Percentiles rank a stretch among this genome's conserved stretches.
Evolutionary conservation across 2,113 vertebrate genomes (phyloP).

Genomic region (Sceloporus tristichus): DNA sequence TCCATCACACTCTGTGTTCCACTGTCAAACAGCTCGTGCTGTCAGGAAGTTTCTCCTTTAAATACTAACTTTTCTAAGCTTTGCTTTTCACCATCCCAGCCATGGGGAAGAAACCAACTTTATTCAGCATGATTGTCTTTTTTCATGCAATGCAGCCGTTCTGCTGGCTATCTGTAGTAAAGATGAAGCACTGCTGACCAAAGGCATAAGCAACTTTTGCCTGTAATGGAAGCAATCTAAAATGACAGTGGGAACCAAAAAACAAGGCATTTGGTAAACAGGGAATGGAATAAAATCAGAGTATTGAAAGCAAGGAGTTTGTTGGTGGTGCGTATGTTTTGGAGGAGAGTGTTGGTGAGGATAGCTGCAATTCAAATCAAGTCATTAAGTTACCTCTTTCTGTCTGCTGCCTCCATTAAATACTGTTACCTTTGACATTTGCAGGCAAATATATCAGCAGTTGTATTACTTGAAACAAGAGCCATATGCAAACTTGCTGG

Average conservation of each 20-base stretch:
- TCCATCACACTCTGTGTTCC: no score
- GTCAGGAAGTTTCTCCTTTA: no score
- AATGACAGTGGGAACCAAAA: slow-evolving; percentile 43
- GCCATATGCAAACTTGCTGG: slow-evolving; percentile 24
- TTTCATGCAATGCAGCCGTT: slow-evolving; percentile 13
- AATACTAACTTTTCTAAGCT: no score
- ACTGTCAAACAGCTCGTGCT: no score
- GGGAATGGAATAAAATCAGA: background rate
- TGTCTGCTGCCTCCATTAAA: slow-evolving; percentile 56
- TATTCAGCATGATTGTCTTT: background rate
- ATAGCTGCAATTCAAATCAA: slow-evolving; percentile 41
- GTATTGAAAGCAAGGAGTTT: slow-evolving; percentile 32
- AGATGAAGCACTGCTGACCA: slow-evolving; percentile 65
- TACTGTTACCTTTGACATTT: slow-evolving; percentile 50
- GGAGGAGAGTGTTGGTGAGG: slow-evolving; percentile 11
- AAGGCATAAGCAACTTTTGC: slow-evolving; percentile 29
- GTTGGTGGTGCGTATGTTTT: slow-evolving; percentile 22
- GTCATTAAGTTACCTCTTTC: slow-evolving; percentile 44
- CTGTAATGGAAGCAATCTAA: slow-evolving; percentile 59
- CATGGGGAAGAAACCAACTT: background rate
- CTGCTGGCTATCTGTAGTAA: slow-evolving; percentile 68
- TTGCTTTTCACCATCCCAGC: background rate
- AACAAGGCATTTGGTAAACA: slow-evolving; percentile 48
- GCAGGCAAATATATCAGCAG: slow-evolving; percentile 4
- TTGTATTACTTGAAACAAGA: slow-evolving; percentile 41